Percentiles rank a stretch among this genome's conserved stretches.
Conservation (phyloP, 2,113 vertebrate species). For the Cathartes aura region DNA sequence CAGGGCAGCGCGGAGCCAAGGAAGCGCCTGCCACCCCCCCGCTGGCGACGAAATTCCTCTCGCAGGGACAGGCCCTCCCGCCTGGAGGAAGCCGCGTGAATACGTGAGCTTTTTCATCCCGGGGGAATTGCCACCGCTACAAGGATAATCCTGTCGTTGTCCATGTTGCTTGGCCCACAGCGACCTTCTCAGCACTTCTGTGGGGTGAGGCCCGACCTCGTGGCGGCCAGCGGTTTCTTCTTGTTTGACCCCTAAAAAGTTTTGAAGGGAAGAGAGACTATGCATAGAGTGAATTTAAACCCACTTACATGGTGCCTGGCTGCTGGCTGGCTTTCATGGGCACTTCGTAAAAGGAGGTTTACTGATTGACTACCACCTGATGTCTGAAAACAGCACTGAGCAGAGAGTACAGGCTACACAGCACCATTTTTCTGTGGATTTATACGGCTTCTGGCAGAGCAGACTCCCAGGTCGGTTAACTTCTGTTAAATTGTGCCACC, state of each 20-base stretch:
- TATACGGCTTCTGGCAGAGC: neutral
- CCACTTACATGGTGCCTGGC: rapidly evolving
- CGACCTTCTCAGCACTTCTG: rapidly evolving
- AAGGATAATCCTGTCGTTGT: rapidly evolving
- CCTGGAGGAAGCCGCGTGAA: neutral
- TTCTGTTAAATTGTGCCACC: neutral
- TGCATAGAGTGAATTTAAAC: rapidly evolving
- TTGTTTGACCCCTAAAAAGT: neutral
- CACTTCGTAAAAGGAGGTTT: rapidly evolving
- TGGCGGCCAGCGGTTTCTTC: neutral
- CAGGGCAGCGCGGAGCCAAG: rapidly evolving
- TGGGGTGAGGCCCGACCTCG: neutral
- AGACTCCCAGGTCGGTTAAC: neutral
- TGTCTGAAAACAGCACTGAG: too few species aligned
- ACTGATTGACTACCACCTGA: rapidly evolving
- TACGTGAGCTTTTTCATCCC: neutral
- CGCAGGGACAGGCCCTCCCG: neutral
- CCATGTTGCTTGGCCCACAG: rapidly evolving
- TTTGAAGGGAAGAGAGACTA: neutral
- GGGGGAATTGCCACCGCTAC: rapidly evolving
- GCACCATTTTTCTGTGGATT: neutral
- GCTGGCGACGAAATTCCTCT: neutral
- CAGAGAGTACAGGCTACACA: neutral
- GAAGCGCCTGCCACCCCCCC: rapidly evolving
- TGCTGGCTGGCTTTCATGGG: neutral